Evolutionary conservation across 2,888 invertebrate species (phyloP), one percentile per base, ranked within the genome.

Genomic region (Chloroclysta siterata): DNA sequence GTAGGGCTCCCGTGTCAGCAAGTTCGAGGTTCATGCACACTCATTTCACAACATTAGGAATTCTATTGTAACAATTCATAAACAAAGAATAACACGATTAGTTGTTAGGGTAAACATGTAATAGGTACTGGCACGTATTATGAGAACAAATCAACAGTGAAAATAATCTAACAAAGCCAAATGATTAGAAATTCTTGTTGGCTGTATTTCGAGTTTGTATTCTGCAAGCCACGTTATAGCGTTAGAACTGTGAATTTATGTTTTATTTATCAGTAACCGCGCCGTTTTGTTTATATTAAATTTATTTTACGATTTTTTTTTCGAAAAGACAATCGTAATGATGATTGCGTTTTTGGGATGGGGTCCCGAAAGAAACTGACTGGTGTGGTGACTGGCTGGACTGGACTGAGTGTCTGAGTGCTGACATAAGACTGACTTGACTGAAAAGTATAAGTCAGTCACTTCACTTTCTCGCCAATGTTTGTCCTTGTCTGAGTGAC

Each of bases 11-110:
- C 79, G 77, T 80, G 77, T 85, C 82, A 82, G 74, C 75, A 76
- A 65, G 70, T 73, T 80, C 76, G 79, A 78, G 72, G 80, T 87
- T 81, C 82, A 80, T 84, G 84, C 85, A 85, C 82, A 83, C 77
- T 89, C 87, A 90, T 89, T 87, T 85, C 81, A 84, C 80, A 77
- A 84, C 77, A 84, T 82, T 80, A 86, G 87, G 82, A 84, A 87
- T 85, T 86, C 73, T 83, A 83, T 75, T 81, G 68, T 74, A 79
- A 67, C 72, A 71, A 76, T 71, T 70, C 76, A 80, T 80, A 78
- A 81, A 81, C 77, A 79, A 73, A 80, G 70, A 80, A 72, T 71
- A 78, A 77, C 62, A 75, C 69, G 67, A 76, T 71, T 78, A 78
- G 65, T 78, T 71, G 68, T 56, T 77, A 83, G 77, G 68, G 75